A percentile compares a stretch with the other conserved stretches of the same genome.
These are phyloP conservation scores for Hyppa rectilinea DNA, from an alignment of 2,888 invertebrate genomes.

Conservation along the genomic window DNA sequence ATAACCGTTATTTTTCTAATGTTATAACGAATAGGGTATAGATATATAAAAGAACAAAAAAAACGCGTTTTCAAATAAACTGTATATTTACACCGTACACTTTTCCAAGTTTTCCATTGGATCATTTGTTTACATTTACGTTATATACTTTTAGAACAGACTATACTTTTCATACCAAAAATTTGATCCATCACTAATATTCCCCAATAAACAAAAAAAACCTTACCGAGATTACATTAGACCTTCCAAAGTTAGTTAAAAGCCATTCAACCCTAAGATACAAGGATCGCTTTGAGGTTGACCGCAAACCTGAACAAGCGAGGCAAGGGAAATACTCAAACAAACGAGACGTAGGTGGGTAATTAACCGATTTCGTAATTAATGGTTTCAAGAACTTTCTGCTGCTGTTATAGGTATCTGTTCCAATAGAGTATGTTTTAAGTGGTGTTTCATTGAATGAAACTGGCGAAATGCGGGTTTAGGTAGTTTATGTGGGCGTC, in stretches of 20 bases:
- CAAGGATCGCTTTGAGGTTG: conserved; percentile 42
- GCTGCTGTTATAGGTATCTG: background rate
- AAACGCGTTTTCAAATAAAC: no score
- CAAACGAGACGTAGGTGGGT: conserved; percentile 17
- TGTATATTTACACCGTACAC: background rate
- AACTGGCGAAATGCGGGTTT: background rate
- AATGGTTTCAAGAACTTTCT: conserved; percentile 10
- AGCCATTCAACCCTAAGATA: conserved; percentile 23
- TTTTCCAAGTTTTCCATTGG: background rate
- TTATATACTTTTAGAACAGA: background rate
- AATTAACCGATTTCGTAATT: conserved; percentile 51
- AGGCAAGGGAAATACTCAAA: conserved; percentile 21
- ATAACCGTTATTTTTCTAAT: no score
- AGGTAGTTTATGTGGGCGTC: no score
- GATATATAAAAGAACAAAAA: no score
- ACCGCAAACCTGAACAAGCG: conserved; percentile 45
- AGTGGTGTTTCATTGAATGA: background rate
- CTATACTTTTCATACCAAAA: background rate
- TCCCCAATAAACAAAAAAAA: background rate
- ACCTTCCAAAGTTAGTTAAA: conserved; percentile 25
- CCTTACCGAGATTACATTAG: background rate
- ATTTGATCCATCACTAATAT: background rate
- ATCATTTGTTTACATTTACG: background rate
- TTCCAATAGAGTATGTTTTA: background rate
- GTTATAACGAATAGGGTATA: no score